These are phyloP conservation scores for Pantherophis guttatus DNA, from an alignment of 2,113 vertebrate species.

Conservation along the genomic window DNA sequence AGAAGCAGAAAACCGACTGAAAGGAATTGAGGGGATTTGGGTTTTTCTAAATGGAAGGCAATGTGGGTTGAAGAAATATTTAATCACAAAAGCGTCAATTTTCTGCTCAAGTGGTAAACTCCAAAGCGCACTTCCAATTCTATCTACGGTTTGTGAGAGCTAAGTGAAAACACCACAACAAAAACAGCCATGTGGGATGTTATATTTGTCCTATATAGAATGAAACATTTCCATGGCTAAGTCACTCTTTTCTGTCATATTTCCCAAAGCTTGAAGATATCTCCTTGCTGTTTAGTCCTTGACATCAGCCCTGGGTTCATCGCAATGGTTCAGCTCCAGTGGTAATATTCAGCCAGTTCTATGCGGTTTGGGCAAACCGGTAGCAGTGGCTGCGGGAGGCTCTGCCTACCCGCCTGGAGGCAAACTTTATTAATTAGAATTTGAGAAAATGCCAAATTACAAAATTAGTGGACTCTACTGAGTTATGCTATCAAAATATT, in stretches of 20 bases:
- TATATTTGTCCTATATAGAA: background rate
- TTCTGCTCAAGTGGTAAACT: background rate
- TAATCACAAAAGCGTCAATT: background rate
- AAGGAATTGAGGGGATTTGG: background rate
- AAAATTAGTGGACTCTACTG: background rate
- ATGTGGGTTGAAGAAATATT: background rate
- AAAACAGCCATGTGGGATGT: background rate
- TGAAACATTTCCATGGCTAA: background rate
- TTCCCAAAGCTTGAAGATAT: background rate
- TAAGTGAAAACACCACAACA: background rate
- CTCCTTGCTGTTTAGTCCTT: background rate
- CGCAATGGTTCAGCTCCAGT: background rate
- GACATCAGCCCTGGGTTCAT: background rate
- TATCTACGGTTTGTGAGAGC: background rate
- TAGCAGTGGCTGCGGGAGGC: too few species aligned
- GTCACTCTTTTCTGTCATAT: background rate
- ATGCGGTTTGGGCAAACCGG: too few species aligned
- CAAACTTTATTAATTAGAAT: background rate
- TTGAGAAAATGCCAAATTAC: background rate
- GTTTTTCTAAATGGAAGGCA: background rate
- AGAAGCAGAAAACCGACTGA: background rate
- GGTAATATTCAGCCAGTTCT: too few species aligned
- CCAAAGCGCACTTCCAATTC: background rate
- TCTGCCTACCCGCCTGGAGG: background rate
- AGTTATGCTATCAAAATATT: background rate